A percentile compares a stretch with the other conserved stretches of the same genome.
Conservation (phyloP, 2,888 invertebrate genomes). For the Argynnis bischoffii region DNA sequence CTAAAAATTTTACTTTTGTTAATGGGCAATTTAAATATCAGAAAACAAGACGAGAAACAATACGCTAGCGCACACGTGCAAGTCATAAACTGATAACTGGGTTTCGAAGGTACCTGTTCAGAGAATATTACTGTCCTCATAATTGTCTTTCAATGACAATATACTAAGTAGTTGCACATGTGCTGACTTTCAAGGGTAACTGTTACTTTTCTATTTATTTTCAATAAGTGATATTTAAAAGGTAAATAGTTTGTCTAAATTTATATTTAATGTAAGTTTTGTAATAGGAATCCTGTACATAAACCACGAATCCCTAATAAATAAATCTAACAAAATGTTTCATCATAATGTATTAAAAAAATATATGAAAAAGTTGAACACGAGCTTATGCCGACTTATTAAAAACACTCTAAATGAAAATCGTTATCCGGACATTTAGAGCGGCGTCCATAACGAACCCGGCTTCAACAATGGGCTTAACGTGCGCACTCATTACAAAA, state of each 20-base stretch:
- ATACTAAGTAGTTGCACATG: constrained; percentile 64
- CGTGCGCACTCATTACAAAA: constrained; percentile 82
- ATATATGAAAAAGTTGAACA: constrained; percentile 46
- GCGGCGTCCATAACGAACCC: constrained; percentile 80
- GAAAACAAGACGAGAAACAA: constrained; percentile 47
- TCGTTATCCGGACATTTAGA: constrained; percentile 78
- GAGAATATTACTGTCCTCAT: constrained; percentile 48
- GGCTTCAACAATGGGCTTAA: constrained; percentile 81
- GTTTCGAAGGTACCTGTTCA: constrained; percentile 57
- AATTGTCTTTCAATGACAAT: constrained; percentile 54
- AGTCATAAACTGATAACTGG: constrained; percentile 57
- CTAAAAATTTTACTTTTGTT: background rate
- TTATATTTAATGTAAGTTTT: background rate
- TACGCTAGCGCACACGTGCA: constrained; percentile 64
- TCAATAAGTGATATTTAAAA: background rate
- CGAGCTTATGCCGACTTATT: constrained; percentile 76
- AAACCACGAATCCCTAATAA: constrained; percentile 3
- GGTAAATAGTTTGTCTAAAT: background rate
- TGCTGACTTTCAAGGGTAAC: constrained; percentile 47
- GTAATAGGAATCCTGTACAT: background rate
- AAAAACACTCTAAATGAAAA: constrained; percentile 81
- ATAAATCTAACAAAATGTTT: constrained; percentile 19
- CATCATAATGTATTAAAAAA: constrained; percentile 9
- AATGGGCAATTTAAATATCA: background rate
- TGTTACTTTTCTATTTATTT: background rate